Base-by-base conservation (phyloP, 2,888 invertebrate species). In the Euplagia quadripunctaria region DNA sequence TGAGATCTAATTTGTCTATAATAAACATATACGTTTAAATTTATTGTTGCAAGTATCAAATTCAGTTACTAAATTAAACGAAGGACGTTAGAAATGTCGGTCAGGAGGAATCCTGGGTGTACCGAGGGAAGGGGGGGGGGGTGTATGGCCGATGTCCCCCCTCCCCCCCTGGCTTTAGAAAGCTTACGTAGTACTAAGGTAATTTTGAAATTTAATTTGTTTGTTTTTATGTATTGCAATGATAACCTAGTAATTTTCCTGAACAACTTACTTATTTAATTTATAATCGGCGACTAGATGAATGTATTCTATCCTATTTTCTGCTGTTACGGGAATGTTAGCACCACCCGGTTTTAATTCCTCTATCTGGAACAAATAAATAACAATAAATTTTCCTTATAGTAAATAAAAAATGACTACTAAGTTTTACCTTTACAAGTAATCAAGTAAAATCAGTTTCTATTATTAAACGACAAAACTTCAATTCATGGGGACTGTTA, bases 241-340 rank as follows among this genome's bases (percentile, higher is more conserved):
- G 43, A 31, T 31, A 6, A 17, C n/a, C 2, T 55, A 6, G n/a
- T 52, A 52, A 55, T 55, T 58, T 58, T 58, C 11, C 1, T 20
- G 20, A 11, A 4, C 9, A 43, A 76, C 78, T 75, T 87, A 96
- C 96, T 97, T 98, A 94, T 99, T 99, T 71, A 99, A 96, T 93
- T 99, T 99, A 89, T 98, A 99, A 95, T 99, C 99, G 0, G 99
- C 99, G 95, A 99, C 98, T 81, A 99, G 96, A 92, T 99, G 99
- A 83, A 99, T 98, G 92, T 99, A 99, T 92, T 99, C 99, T 89
- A 99, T 98, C 77, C 99, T 97, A 96, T 99, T 99, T 82, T 97
- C 97, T 80, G 97, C 97, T 14, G 98, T 99, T 0, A 99, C 99
- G 14, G 98, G 97, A 89, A 99, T 99, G 88, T 98, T 98, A 68